A percentile compares a stretch with the other conserved stretches of the same genome.
phyloP scores from a whole-genome alignment of 2,888 invertebrate species.

The Incurvaria masculella region DNA sequence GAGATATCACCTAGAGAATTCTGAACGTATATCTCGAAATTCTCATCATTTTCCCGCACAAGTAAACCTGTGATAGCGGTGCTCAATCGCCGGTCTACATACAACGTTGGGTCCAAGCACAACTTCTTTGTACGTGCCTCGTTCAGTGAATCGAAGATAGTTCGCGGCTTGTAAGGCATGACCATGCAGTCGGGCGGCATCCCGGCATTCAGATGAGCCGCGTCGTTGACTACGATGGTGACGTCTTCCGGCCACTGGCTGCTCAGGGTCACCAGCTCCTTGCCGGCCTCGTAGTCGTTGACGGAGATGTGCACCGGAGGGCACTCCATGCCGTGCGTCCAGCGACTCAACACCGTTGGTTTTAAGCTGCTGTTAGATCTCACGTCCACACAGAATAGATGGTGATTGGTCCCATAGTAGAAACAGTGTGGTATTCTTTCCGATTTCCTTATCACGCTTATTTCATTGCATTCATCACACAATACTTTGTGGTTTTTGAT shows the following conservation, averaged over 20 bases:
- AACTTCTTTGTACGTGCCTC: slow-evolving; percentile 29
- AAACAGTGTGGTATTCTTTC: slow-evolving; percentile 25
- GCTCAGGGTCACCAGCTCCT: slow-evolving; percentile 34
- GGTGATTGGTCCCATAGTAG: slow-evolving; percentile 38
- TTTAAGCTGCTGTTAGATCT: slow-evolving; percentile 23
- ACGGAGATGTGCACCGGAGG: slow-evolving; percentile 42
- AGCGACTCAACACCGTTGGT: slow-evolving; percentile 40
- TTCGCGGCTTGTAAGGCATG: slow-evolving; percentile 39
- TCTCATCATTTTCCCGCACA: slow-evolving; percentile 28
- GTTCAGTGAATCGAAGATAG: slow-evolving; percentile 28
- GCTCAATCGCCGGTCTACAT: slow-evolving; percentile 30
- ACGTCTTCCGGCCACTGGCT: slow-evolving; percentile 47
- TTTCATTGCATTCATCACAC: slow-evolving; percentile 35
- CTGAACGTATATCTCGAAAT: slow-evolving; percentile 31
- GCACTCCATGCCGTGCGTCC: slow-evolving; percentile 56
- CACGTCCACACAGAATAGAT: slow-evolving; percentile 37
- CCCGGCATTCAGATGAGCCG: slow-evolving; percentile 23
- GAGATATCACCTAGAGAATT: slow-evolving; percentile 45
- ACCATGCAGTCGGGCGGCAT: slow-evolving; percentile 24
- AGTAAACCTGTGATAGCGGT: slow-evolving; percentile 31
- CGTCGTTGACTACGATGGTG: slow-evolving; percentile 34
- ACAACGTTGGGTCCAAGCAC: slow-evolving; percentile 32
- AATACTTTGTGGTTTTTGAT: slow-evolving; percentile 28
- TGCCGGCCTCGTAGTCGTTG: slow-evolving; percentile 31
- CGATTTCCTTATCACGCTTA: slow-evolving; percentile 31